Conservation (phyloP, 1,140 invertebrate species). For the Drosophila novamexicana region DNA sequence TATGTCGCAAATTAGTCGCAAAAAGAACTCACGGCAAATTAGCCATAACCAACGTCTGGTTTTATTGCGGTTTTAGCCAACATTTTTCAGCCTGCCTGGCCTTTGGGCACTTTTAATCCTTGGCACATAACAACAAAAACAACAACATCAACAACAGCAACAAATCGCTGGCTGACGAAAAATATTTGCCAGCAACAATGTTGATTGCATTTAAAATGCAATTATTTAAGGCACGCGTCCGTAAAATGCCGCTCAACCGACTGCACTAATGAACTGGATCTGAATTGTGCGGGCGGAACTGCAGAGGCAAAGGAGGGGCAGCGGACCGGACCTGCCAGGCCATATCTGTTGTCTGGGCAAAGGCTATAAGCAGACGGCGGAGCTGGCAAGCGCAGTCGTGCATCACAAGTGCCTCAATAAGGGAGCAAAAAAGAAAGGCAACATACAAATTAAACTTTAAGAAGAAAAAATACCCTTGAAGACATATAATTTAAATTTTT, state of each 20-base stretch:
- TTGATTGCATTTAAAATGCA: slow-evolving; percentile 79
- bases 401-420: slow-evolving; percentile 46
- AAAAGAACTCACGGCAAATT: slow-evolving; percentile 51
- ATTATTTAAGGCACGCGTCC: slow-evolving; percentile 80
- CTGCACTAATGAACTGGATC: slow-evolving; percentile 78
- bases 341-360: slow-evolving; percentile 11
- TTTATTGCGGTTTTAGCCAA: slow-evolving; percentile 24
- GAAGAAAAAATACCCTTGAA: neutral
- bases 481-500: neutral
- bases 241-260: slow-evolving; percentile 78
- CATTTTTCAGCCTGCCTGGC: slow-evolving; percentile 7
- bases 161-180: slow-evolving; percentile 31
- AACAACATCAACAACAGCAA: neutral
- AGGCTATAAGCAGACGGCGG: neutral
- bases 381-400: slow-evolving; percentile 57
- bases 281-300: slow-evolving; percentile 24
- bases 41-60: slow-evolving; percentile 32
- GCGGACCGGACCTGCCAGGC: neutral
- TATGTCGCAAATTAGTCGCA: slow-evolving; percentile 49
- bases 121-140: neutral
- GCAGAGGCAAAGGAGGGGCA: neutral
- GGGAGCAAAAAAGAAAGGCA: slow-evolving; percentile 2
- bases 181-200: slow-evolving; percentile 49
- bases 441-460: neutral
- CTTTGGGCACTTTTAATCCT: slow-evolving; percentile 27